Base-by-base conservation (phyloP, 2,888 invertebrate species). In the Cephus pygmeus region DNA sequence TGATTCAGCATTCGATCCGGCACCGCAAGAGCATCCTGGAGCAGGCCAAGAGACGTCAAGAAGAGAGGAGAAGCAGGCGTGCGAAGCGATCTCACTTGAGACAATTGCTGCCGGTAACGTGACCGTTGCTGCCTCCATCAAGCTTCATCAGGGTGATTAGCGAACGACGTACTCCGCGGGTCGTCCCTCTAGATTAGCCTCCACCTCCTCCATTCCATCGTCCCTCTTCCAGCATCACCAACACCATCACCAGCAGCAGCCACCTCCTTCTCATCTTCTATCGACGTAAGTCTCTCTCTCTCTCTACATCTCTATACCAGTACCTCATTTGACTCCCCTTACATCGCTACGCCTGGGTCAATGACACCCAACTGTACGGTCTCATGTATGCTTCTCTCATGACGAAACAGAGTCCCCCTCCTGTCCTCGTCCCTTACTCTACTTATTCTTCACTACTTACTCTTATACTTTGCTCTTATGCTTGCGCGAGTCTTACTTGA, bases 31-130 rank as follows among this genome's bases (percentile, higher is more conserved):
- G 71, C 34, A 71, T 34, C 71, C 33, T 34, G 71, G 71, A 12
- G 33, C 12, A 31, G 31, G 71, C 11, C 71, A 33, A 71, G 71
- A 71, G 71, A 71, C 30, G 71, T 30, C 71, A 34, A 71, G 33
- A 34, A 71, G 71, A 30, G 33, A 30, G 15, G 33, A 34, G 33
- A 34, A 71, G 73, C 81, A 81, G 85, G 84, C 82, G 87, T 87
- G 87, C 86, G 86, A 86, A 87, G 87, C 86, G 86, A 85, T 86
- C 86, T 86, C 87, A 87, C 87, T 87, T 83, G 85, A 86, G 85
- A 86, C 85, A 86, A 86, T 78, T 78, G 76, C 34, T 73, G 78
- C 34, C 76, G 76, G 76, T 73, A 75, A 68, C 73, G 76, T 76
- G 74, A 74, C 74, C 71, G 34, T 33, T 30, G 74, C 82, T 81